These are phyloP conservation scores for Cephus sareptanus DNA, from an alignment of 2,888 invertebrate genomes.

Conservation along the genomic window DNA sequence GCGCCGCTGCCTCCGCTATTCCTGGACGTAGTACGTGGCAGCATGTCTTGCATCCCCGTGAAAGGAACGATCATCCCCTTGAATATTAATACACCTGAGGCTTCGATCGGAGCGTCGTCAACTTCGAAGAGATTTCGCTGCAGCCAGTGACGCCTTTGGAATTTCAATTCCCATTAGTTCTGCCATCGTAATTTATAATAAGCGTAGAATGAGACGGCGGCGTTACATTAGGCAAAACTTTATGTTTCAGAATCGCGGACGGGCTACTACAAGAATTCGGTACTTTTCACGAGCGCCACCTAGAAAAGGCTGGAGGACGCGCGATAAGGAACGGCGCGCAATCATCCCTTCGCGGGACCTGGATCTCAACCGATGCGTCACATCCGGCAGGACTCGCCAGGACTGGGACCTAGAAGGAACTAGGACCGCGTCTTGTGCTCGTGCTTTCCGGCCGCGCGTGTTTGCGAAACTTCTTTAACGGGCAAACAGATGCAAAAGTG, in stretches of 20 bases:
- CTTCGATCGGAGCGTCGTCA: background rate
- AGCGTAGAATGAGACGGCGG: background rate
- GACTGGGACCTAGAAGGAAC: background rate
- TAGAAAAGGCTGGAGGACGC: slow-evolving; percentile 62
- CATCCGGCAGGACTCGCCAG: background rate
- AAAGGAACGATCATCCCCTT: background rate
- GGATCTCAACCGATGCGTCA: background rate
- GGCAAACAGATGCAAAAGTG: background rate
- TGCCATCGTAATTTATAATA: background rate
- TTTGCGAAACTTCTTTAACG: background rate
- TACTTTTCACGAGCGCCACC: slow-evolving; percentile 89
- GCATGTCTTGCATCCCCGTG: background rate
- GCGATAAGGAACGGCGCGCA: slow-evolving; percentile 33
- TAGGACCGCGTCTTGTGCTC: background rate
- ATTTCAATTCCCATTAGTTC: background rate
- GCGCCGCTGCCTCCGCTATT: background rate
- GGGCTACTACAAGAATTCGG: slow-evolving; percentile 90
- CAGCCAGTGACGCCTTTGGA: background rate
- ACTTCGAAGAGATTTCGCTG: background rate
- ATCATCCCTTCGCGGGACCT: background rate
- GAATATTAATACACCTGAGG: background rate
- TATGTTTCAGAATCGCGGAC: slow-evolving; percentile 67
- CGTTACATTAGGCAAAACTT: background rate
- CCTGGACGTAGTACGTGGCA: background rate
- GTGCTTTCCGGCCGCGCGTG: background rate